Base-by-base conservation (phyloP, 2,113 vertebrate species). In the Aegotheles bennettii region DNA sequence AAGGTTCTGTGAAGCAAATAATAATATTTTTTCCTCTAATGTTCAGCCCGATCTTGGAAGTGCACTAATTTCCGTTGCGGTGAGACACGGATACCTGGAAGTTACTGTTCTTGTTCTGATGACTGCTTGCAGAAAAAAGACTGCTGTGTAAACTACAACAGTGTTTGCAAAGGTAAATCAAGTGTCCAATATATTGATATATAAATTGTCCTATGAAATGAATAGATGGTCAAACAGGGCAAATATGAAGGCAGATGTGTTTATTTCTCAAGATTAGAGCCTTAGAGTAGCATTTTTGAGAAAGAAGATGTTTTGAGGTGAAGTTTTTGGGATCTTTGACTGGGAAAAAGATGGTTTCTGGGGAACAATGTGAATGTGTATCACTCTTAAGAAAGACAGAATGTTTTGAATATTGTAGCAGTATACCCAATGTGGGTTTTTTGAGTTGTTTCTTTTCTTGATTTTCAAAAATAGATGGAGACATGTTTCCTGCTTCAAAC, bases 51-150 rank as follows among this genome's bases (percentile, higher is more conserved):
- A 29, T 94, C 87, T 63, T 99, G 98, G 98, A 97, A 51, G 2
- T 99, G 98, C 82, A 98, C 96, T 87, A 97, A 67, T 77, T 97
- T 98, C 45, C 98, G 98, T 21, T 99, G 98, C 63, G 98, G 98
- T 43, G 98, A 99, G 84, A 94, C 82, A 35, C 97, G 97, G 77
- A 57, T 98, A 85, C 15, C 91, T 48, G 53, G 82, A 69, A 98
- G 96, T 65, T 68, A 97, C 56, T 99, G 98, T 84, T 98, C 98
- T 14, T 99, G 98, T 82, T 98, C 98, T 17, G 97, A 98, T 54
- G 98, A 98, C 90, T 99, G 98, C 86, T 75, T 96, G 85, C 57
- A 96, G 78, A 88, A 35, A 68, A 97, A 97, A 35, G 98, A 98
- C 89, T 99, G 98, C 91, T 99, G 98, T 88, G 45, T 84, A 31